Evolutionary conservation across 2,113 vertebrate species (phyloP), one percentile per base, ranked within the genome.

Genomic region (Gambusia holbrooki): DNA sequence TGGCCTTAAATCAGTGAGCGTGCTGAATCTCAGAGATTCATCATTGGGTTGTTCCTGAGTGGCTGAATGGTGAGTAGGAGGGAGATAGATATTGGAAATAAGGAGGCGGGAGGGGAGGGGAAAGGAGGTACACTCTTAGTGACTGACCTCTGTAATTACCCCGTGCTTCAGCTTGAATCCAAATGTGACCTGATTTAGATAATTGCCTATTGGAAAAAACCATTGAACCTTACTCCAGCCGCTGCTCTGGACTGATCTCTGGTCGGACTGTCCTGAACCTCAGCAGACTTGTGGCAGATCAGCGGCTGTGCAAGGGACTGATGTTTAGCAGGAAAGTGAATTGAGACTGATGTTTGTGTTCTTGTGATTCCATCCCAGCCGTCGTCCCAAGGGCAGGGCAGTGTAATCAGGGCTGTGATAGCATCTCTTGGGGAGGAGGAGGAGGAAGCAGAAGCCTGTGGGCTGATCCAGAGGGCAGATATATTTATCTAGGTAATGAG

Each of bases 341-440:
- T 92, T 87, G 88, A 93, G 92, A 90, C 88, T 89, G 92, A 89
- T 90, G 91, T 94, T 90, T 93, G 89, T 91, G 89, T 89, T 90
- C 82, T 88, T 72, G 85, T 88, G 92, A 89, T 89, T 90, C 85
- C 74, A 80, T 80, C 78, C 87, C 87, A 83, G 86, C 84, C 82
- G 68, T 83, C 77, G 84, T 92, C 92, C 92, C 89, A 89, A 88
- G 92, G 92, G 92, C 76, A 82, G 83, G 82, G 68, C 84, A 82
- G 85, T 83, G 90, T 94, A 93, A 94, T 94, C 93, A 93, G 87
- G 82, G 83, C 77, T 79, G 80, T 93, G 93, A 94, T 93, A 93
- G 84, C 91, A 93, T 94, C 92, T 89, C 85, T 76, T 28, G 86
- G 82, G 89, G 81, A 78, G 69, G 70, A 69, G 63, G 85, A 76